These are phyloP conservation scores for Ophioderma brevispina DNA, from an alignment of 35 echinoderm and acorn worm species.

Conservation along the genomic window DNA sequence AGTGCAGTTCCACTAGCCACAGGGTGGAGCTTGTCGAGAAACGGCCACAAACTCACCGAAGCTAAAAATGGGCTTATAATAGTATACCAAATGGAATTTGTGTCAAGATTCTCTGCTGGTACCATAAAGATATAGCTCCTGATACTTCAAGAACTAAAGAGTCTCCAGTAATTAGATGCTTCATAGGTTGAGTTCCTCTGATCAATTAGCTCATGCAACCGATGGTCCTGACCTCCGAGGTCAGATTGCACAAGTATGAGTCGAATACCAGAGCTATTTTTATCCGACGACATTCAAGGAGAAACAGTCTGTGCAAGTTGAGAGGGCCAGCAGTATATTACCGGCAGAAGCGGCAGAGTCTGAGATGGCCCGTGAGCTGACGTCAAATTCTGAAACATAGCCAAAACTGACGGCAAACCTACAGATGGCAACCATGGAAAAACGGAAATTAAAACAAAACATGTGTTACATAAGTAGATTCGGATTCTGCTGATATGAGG, in stretches of 20 bases:
- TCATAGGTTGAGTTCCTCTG: constrained; percentile 65
- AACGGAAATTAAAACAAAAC: constrained; percentile 82
- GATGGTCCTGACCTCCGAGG: constrained; percentile 74
- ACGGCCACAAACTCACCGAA: neutral
- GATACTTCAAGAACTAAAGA: constrained; percentile 2
- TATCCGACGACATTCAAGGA: constrained; percentile 51
- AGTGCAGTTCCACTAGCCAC: neutral
- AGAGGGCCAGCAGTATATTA: neutral
- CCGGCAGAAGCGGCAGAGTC: neutral
- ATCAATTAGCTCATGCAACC: constrained; percentile 57
- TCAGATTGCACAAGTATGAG: constrained; percentile 56
- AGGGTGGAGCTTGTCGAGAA: neutral
- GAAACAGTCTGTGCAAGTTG: constrained; percentile 25
- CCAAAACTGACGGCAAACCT: neutral
- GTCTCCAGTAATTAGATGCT: constrained; percentile 42
- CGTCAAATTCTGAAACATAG: neutral
- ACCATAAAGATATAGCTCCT: neutral
- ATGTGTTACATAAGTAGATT: constrained; percentile 54
- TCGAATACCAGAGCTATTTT: constrained; percentile 78
- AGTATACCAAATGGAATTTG: constrained; percentile 2
- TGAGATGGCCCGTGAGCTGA: neutral
- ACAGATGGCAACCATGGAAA: constrained; percentile 58
- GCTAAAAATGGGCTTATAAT: constrained; percentile 8
- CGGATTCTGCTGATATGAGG: constrained; percentile 76
- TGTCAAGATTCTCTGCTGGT: constrained; percentile 20